Evolutionary conservation across 1,140 invertebrate genomes (phyloP).

Genomic region (Diorhabda elongata): DNA sequence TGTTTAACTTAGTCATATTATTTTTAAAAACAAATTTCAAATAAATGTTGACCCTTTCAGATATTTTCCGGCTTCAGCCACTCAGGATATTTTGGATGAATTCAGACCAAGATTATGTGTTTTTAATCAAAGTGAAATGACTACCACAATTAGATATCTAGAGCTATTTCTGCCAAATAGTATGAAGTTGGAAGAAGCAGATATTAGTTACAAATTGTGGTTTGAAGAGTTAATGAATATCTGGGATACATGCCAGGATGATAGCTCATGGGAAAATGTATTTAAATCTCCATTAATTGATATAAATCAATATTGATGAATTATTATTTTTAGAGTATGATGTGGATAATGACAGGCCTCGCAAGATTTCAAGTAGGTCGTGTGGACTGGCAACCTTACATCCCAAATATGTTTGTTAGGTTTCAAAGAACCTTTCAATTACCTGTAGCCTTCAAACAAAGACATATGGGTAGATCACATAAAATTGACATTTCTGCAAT

Average conservation of each 20-base stretch:
- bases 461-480: slow-evolving; percentile 43
- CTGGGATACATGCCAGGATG: slow-evolving; percentile 72
- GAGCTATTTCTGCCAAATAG: slow-evolving; percentile 74
- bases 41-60: slow-evolving; percentile 42
- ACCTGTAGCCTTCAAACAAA: slow-evolving; percentile 70
- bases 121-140: slow-evolving; percentile 57
- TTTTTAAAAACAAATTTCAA: no score
- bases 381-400: slow-evolving; percentile 82
- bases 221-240: slow-evolving; percentile 77
- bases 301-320: not conserved
- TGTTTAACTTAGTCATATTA: no score
- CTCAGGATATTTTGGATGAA: slow-evolving; percentile 84
- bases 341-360: slow-evolving; percentile 68
- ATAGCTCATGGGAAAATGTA: slow-evolving; percentile 67
- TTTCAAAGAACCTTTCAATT: slow-evolving; percentile 74
- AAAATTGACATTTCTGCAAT: slow-evolving; percentile 58
- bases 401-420: slow-evolving; percentile 77
- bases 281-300: slow-evolving; percentile 23
- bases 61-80: slow-evolving; percentile 72
- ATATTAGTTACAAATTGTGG: slow-evolving; percentile 72
- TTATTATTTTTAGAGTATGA: slow-evolving; percentile 55
- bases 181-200: slow-evolving; percentile 59
- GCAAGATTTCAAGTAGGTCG: slow-evolving; percentile 74
- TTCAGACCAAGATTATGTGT: slow-evolving; percentile 73
- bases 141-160: slow-evolving; percentile 59